Evolutionary conservation across 2,113 vertebrate species (phyloP), one percentile per base, ranked within the genome.

Genomic region (Asarcornis scutulata): DNA sequence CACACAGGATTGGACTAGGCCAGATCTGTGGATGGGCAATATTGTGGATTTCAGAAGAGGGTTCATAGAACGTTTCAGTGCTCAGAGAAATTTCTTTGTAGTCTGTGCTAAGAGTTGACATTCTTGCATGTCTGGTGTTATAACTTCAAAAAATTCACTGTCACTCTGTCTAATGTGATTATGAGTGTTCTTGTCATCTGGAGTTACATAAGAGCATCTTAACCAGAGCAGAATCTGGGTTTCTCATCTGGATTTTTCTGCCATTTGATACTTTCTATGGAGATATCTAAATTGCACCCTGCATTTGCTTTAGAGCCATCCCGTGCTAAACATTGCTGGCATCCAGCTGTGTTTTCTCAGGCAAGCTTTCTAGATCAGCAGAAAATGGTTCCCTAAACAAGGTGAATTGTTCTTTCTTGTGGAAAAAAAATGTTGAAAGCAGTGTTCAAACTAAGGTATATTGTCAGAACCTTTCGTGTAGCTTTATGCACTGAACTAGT

Each of bases 311-410:
- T 92, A 92, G 86, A 90, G 42, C n/a, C 8, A 22, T 93, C 52
- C 29, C 64, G 52, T 83, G 68, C 80, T 97, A 86, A 95, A 72
- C 46, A 29, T 48, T 89, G 50, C 59, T 96, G 80, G 60, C 86
- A 94, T 93, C 92, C 92, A 92, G 88, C 93, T 95, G 88, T 93
- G 88, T 93, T 93, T 94, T 86, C 93, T 86, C 79, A 88, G 73
- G 53, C 29, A 50, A 79, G 62, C 83, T 90, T 82, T 87, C 80
- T 94, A 86, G 69, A 93, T 88, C 86, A 92, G 86, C 73, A 94
- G 85, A 96, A 96, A 92, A 73, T 77, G 72, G 58, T 86, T 96
- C 32, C 58, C 73, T 84, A 84, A 91, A 93, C 86, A 72, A 84
- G 95, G 50, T 21, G 63, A 90, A 86, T 92, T 92, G 83, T 83